Conservation (phyloP, 2,113 vertebrate species). For the Emydocephalus ijimae region DNA sequence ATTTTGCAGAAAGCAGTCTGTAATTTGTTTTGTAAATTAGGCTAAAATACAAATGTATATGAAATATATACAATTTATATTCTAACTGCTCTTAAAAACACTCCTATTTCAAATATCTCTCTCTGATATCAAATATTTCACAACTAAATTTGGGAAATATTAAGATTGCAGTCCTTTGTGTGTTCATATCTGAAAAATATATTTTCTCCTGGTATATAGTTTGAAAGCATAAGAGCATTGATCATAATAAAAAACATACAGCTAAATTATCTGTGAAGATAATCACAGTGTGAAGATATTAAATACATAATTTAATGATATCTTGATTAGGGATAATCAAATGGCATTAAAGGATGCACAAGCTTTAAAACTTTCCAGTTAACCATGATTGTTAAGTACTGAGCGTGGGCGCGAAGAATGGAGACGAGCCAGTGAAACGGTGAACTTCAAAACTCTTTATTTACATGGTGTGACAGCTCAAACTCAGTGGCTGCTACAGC, state of each 20-base stretch:
- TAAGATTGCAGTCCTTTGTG: not conserved
- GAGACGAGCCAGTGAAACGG: no score
- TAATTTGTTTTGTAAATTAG: not conserved
- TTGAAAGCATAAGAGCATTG: not conserved
- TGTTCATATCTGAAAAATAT: not conserved
- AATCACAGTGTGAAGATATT: no score
- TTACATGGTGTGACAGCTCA: no score
- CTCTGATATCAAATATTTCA: not conserved
- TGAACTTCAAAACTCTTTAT: no score
- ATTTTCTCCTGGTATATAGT: not conserved
- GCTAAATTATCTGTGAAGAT: not conserved
- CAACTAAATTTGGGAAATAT: not conserved
- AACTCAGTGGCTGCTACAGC: no score
- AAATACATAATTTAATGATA: not conserved
- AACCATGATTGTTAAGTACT: no score
- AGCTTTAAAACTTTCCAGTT: not conserved
- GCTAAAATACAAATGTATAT: not conserved
- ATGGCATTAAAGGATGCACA: not conserved
- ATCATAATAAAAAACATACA: not conserved
- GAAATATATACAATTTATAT: constrained; percentile 1
- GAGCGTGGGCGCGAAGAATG: no score
- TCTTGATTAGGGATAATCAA: not conserved
- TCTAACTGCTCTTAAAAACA: constrained; percentile 14
- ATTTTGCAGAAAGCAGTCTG: not conserved
- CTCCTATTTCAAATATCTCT: not conserved